Base-by-base conservation (phyloP, 2,797 vertebrate species). In the Erpetoichthys calabaricus region DNA sequence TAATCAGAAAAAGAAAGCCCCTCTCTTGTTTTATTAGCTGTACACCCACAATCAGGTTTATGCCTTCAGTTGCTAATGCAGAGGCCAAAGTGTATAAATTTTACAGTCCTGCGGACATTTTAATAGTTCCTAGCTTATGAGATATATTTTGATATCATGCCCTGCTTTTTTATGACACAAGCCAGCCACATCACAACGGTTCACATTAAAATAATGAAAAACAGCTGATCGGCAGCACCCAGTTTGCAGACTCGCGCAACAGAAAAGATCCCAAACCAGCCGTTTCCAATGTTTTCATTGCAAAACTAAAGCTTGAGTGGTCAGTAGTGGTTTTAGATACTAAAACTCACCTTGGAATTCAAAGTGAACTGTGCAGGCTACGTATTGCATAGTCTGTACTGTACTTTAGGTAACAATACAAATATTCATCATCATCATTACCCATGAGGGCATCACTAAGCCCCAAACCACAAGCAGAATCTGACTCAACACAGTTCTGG, bases 21-120 rank as follows among this genome's bases (percentile, higher is more conserved):
- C 56, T 54, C 7, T 25, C 25, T 25, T 25, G 41, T n/a, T 25
- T 49, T 49, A 49, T 6, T 25, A 60, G 59, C 61, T 67, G 65
- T 67, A 65, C 59, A 51, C 42, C 7, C 4, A 57, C 8, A 56
- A 64, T 59, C 42, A 50, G 47, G 7, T 49, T 49, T 49, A 49
- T 49, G 7, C n/a, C 49, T 63, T 45, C 53, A 55, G 47, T 62
- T 56, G 42, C 45, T 53, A 47, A 53, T 51, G 57, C 41, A 56
- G 50, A 9, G 8, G 47, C 57, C 46, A 57, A 63, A 67, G 67
- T 45, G 42, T 65, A 69, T 68, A 62, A 59, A 52, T 58, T 68
- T 70, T 64, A 70, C 64, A 60, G 53, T 65, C 59, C 65, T 68
- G 60, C 65, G 61, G 56, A 56, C 68, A 68, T 62, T 64, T 62